Conservation (phyloP, 2,113 vertebrate species). For the Hirundichthys speculiger region DNA sequence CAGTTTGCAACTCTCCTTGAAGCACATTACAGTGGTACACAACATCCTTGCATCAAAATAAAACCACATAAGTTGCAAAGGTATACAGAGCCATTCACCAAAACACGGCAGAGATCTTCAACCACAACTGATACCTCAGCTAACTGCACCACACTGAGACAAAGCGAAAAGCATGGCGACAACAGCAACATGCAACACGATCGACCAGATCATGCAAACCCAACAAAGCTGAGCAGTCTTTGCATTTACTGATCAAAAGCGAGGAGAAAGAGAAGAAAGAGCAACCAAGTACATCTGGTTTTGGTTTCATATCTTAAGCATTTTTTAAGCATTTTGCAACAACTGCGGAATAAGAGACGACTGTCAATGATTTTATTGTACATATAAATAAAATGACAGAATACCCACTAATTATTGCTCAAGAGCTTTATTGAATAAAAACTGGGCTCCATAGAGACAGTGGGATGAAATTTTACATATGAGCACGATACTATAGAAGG, state of each 20-base stretch:
- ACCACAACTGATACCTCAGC: constrained; percentile 46
- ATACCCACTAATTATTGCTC: background rate
- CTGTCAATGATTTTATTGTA: no score
- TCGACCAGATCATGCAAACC: constrained; percentile 72
- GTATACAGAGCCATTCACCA: constrained; percentile 59
- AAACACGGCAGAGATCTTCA: constrained; percentile 49
- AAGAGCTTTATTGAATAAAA: no score
- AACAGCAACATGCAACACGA: constrained; percentile 72
- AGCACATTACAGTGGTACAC: constrained; percentile 30
- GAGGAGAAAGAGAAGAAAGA: constrained; percentile 41
- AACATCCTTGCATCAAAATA: constrained; percentile 39
- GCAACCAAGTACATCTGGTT: constrained; percentile 26
- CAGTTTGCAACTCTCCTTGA: constrained; percentile 29
- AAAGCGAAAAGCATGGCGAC: constrained; percentile 62
- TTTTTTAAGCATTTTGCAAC: no score
- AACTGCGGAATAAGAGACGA: background rate
- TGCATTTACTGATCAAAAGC: constrained; percentile 77
- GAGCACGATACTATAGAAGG: no score
- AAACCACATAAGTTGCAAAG: constrained; percentile 59
- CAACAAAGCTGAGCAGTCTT: constrained; percentile 77
- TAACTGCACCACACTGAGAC: constrained; percentile 57
- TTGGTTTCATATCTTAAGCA: constrained; percentile 86
- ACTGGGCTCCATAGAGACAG: no score
- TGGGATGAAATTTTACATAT: no score
- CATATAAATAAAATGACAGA: background rate